Evolutionary conservation across 2,113 vertebrate genomes (phyloP), one percentile per base, ranked within the genome.

Genomic region (Actenoides lindsayi): DNA sequence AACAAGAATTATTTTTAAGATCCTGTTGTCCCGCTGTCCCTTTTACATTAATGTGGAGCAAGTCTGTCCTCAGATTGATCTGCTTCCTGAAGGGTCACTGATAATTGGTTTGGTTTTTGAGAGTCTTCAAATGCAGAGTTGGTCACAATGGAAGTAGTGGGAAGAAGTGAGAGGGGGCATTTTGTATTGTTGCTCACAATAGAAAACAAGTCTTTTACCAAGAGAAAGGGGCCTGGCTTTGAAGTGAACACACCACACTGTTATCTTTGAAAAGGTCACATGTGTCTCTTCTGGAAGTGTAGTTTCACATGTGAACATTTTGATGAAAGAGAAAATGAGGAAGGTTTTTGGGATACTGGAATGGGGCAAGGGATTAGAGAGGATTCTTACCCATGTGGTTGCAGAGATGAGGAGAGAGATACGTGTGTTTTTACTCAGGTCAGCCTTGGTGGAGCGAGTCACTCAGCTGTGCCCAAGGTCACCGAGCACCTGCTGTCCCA

Each of bases 361-460:
- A 54, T 56, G 5, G 48, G 51, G 11, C 63, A 64, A 25, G 20
- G 16, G 5, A 7, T 64, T 82, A 54, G 44, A 77, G 78, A 44
- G 11, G 13, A 70, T 79, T 82, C 59, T 95, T 64, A 33, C 25
- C 31, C 25, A 7, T 41, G 24, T 68, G 64, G 48, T 64, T 78
- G 51, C 67, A 73, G 68, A 76, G 30, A 85, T 94, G 85, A 85
- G 68, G 62, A 75, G 54, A 71, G 59, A 85, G 8, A 31, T 60
- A 6, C 2, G 1, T 91, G 21, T 96, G 39, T 68, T 92, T 93
- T 75, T 8, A 6, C 65, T 78, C 89, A 98, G 96, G 83, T 94
- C 87, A 95, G 81, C 56, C 94, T 89, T 28, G 54, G 87, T 76
- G 96, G 94, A 74, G 92, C 81, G 70, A 96, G 81, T 87, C 94